Conservation (phyloP, 1,140 invertebrate species). For the Cydia fagiglandana region DNA sequence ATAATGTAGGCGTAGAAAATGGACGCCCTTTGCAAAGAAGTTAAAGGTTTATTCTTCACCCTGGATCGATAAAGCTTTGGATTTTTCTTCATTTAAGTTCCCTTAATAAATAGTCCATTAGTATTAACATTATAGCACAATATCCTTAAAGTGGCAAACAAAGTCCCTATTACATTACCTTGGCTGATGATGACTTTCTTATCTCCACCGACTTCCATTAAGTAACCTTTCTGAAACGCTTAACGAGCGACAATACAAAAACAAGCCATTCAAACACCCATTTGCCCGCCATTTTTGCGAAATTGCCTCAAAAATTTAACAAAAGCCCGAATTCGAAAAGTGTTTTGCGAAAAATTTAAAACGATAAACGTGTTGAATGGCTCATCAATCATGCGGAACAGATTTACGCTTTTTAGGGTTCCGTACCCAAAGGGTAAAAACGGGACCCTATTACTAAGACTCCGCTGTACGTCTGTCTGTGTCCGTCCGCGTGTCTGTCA, state of each 20-base stretch:
- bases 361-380: neutral
- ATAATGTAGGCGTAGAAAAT: no score
- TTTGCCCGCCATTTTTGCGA: neutral
- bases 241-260: neutral
- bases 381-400: neutral
- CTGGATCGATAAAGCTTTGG: no score
- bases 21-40: no score
- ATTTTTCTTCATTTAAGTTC: no score
- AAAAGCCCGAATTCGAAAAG: neutral
- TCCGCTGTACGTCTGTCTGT: no score
- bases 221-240: neutral
- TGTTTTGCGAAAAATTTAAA: slow-evolving; percentile 5
- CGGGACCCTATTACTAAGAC: no score
- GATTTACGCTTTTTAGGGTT: neutral
- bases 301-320: neutral
- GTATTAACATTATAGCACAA: neutral
- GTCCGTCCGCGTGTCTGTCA: no score
- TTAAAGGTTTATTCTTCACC: no score
- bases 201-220: neutral
- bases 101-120: neutral
- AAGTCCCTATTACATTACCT: neutral
- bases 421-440: no score
- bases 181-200: neutral
- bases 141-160: neutral
- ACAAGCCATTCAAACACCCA: neutral